These are phyloP conservation scores for Dorcus parallelipipedus DNA, from an alignment of 2,888 invertebrate genomes.

Conservation along the genomic window DNA sequence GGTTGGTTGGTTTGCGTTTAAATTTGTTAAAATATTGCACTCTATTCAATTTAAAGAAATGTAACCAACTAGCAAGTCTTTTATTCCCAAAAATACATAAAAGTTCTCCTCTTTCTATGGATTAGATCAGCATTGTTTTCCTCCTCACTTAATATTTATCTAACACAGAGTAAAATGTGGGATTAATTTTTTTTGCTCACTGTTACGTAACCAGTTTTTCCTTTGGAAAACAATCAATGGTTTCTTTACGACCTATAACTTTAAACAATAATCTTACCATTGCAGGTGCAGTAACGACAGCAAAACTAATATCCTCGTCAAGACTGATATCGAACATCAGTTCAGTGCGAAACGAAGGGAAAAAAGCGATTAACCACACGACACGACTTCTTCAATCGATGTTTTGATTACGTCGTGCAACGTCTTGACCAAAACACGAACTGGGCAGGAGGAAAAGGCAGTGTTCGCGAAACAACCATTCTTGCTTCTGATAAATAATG, in stretches of 20 bases:
- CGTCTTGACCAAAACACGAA: slow-evolving; percentile 16
- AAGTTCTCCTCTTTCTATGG: no score
- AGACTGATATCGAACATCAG: slow-evolving; percentile 43
- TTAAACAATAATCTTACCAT: slow-evolving; percentile 47
- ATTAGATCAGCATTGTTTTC: no score
- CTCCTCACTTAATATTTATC: no score
- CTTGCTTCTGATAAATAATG: slow-evolving; percentile 36
- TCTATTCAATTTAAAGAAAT: no score
- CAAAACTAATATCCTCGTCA: slow-evolving; percentile 66
- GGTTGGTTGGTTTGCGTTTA: no score
- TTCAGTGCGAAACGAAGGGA: neutral
- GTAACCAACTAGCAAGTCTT: no score
- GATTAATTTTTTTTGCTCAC: no score
- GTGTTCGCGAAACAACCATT: slow-evolving; percentile 29
- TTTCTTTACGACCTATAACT: neutral
- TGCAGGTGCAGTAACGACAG: slow-evolving; percentile 64
- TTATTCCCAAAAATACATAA: no score
- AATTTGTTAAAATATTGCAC: no score
- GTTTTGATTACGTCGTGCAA: slow-evolving; percentile 1
- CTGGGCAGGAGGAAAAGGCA: slow-evolving; percentile 19
- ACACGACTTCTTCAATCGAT: neutral
- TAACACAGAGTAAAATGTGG: no score
- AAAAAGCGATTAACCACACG: no score
- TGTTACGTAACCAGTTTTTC: neutral
- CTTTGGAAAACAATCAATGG: neutral